Percentiles rank a stretch among this genome's conserved stretches.
Conservation (phyloP, 2,888 invertebrate genomes). For the Rhagophthalmus giganteus region DNA sequence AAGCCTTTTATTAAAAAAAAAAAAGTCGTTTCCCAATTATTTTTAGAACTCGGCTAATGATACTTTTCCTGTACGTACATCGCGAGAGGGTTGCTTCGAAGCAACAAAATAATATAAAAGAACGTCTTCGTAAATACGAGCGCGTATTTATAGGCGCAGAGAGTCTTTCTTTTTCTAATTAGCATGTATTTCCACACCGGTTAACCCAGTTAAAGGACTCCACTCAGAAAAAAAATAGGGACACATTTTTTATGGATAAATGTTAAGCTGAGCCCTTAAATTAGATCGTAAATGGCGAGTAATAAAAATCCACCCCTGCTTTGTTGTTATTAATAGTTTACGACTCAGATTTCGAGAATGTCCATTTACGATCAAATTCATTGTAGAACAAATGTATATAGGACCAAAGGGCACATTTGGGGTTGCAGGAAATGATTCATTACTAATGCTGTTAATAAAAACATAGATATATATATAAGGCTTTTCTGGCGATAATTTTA, state of each 20-base stretch:
- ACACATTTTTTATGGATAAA: background rate
- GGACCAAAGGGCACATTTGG: background rate
- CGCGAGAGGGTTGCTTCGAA: background rate
- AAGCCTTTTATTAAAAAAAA: constrained; percentile 53
- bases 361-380: background rate
- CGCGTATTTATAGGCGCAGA: too few species aligned
- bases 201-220: too few species aligned
- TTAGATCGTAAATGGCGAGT: background rate
- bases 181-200: too few species aligned
- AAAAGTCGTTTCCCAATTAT: too few species aligned
- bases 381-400: background rate
- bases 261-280: background rate
- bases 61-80: background rate
- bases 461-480: background rate
- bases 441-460: background rate
- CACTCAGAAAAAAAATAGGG: background rate
- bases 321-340: background rate
- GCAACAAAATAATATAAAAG: too few species aligned
- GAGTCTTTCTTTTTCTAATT: too few species aligned
- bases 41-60: background rate
- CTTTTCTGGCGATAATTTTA: background rate
- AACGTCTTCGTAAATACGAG: too few species aligned
- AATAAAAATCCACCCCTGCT: background rate
- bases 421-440: background rate
- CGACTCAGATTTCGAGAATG: background rate